Evolutionary conservation across 2,797 vertebrate genomes (phyloP).

Genomic region (Jordanella pulchra): DNA sequence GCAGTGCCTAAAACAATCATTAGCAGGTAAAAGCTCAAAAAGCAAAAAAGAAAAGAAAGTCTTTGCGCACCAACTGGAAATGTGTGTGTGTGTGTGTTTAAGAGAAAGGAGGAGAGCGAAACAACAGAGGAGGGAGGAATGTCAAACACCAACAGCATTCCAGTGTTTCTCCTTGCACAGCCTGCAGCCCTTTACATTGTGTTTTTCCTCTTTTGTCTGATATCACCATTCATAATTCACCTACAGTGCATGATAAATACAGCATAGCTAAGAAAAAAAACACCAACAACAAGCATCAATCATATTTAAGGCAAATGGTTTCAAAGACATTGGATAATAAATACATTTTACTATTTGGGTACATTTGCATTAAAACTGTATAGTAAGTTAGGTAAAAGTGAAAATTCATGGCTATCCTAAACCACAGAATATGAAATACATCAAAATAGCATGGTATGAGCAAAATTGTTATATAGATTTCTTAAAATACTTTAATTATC

Average conservation of each 20-base stretch:
- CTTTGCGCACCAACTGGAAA: conserved; percentile 15
- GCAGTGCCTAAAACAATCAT: conserved; percentile 2
- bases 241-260: conserved; percentile 45
- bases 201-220: conserved; percentile 70
- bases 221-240: conserved; percentile 62
- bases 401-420: neutral
- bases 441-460: neutral
- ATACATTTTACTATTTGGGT: conserved; percentile 15
- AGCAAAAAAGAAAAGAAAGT: conserved; percentile 19
- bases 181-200: conserved; percentile 78
- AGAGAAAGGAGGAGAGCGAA: conserved; percentile 19
- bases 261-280: conserved; percentile 14
- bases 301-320: conserved; percentile 7
- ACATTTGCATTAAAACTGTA: conserved; percentile 1
- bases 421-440: neutral
- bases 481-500: neutral
- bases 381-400: neutral
- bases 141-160: conserved; percentile 87
- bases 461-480: no score
- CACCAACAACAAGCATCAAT: conserved; percentile 25
- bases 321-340: conserved; percentile 6
- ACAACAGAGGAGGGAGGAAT: conserved; percentile 71
- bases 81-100: conserved; percentile 22
- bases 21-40: conserved; percentile 8
- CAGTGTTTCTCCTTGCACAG: conserved; percentile 76